Percentiles rank a stretch among this genome's conserved stretches.
phyloP scores from a whole-genome alignment of 2,113 vertebrate species.

The Pipra filicauda region DNA sequence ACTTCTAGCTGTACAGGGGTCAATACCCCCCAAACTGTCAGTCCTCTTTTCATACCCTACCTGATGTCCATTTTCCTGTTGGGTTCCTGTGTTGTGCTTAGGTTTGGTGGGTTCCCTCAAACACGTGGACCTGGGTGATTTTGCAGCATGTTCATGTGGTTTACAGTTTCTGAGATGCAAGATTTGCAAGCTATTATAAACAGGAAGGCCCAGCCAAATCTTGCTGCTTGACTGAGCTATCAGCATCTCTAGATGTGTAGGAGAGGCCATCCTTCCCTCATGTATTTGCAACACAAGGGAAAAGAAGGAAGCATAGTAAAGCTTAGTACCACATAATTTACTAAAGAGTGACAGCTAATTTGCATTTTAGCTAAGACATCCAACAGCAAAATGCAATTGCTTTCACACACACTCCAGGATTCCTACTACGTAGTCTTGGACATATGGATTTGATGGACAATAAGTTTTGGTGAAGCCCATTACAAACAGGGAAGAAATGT shows the following conservation, averaged over 20 bases:
- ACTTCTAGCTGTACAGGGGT: not conserved
- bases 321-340: conserved; percentile 18
- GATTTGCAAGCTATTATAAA: conserved; percentile 48
- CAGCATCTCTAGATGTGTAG: conserved; percentile 37
- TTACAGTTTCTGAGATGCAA: conserved; percentile 33
- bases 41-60: not conserved
- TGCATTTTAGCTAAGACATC: conserved; percentile 41
- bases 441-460: conserved; percentile 39
- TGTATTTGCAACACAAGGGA: conserved; percentile 13
- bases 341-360: conserved; percentile 16
- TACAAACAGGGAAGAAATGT: conserved; percentile 39
- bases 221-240: conserved; percentile 17
- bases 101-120: not conserved
- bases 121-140: not conserved
- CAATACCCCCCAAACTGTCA: not conserved
- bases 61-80: not conserved
- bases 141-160: not conserved
- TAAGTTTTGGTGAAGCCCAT: not conserved
- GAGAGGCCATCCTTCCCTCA: conserved; percentile 5
- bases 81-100: not conserved
- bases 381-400: not conserved
- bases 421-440: conserved; percentile 7
- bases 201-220: conserved; percentile 7
- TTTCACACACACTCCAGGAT: not conserved
- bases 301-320: conserved; percentile 21